Conservation (phyloP, 2,113 vertebrate species). For the Megaptera novaeangliae region DNA sequence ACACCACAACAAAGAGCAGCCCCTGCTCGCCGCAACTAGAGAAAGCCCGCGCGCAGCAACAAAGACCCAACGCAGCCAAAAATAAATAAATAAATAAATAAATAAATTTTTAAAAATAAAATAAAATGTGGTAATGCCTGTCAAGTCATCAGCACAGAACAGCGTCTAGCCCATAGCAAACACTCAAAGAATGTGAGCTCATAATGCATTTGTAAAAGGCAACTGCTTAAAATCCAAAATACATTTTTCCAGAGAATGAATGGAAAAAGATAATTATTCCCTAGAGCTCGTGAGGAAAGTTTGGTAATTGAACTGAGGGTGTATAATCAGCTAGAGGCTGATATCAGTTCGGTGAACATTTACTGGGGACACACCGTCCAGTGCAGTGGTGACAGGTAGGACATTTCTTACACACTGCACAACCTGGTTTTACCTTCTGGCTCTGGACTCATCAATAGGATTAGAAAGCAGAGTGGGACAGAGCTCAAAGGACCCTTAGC, state of each 20-base stretch:
- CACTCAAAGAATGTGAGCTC: neutral
- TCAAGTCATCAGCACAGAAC: neutral
- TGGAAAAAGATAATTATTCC: neutral
- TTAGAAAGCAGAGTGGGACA: neutral
- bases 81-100: too few relatives aligned
- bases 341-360: neutral
- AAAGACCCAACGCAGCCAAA: too few relatives aligned
- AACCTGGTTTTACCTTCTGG: neutral
- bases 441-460: neutral
- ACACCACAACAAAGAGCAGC: too few relatives aligned
- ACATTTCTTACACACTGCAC: neutral
- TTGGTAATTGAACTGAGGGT: neutral
- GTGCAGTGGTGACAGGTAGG: neutral
- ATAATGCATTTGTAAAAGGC: neutral
- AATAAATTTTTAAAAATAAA: too few relatives aligned
- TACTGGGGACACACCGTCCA: neutral
- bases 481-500: neutral
- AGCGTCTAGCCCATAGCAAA: neutral
- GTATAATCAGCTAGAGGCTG: neutral
- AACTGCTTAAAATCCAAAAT: neutral
- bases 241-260: neutral
- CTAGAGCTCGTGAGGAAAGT: neutral
- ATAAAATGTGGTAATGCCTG: too few relatives aligned
- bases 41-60: too few relatives aligned
- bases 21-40: too few relatives aligned